phyloP scores from a whole-genome alignment of 2,888 invertebrate genomes.

The Calameuta pallipes region DNA sequence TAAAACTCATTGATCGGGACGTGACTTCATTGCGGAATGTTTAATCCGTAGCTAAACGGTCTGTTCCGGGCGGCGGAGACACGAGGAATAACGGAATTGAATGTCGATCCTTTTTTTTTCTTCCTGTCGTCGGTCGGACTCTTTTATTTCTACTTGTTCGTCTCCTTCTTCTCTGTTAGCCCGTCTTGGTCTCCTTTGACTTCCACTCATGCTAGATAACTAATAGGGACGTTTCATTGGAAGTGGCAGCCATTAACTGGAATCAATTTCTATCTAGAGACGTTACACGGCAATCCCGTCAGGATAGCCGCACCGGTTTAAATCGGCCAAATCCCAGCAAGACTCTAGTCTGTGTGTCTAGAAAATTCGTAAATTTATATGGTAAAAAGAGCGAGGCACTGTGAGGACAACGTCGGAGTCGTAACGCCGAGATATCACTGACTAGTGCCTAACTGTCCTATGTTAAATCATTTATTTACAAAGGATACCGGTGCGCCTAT shows the following conservation, averaged over 20 bases:
- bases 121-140: neutral
- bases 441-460: neutral
- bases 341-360: neutral
- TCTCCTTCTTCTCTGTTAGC: neutral
- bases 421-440: neutral
- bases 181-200: neutral
- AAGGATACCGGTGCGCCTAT: slow-evolving; percentile 1
- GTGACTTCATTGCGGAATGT: neutral
- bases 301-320: neutral
- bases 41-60: neutral
- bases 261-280: neutral
- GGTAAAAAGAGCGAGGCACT: neutral
- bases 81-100: neutral
- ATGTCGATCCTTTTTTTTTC: neutral
- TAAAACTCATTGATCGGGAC: slow-evolving; percentile 6
- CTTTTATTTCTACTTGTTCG: neutral
- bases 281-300: neutral
- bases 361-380: neutral
- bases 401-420: neutral
- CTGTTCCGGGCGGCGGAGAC: neutral
- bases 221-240: neutral
- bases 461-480: slow-evolving; percentile 10
- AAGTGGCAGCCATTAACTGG: neutral
- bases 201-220: neutral
- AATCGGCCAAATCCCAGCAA: neutral